phyloP scores from a whole-genome alignment of 2,888 invertebrate species.

The Pammene aurita region DNA sequence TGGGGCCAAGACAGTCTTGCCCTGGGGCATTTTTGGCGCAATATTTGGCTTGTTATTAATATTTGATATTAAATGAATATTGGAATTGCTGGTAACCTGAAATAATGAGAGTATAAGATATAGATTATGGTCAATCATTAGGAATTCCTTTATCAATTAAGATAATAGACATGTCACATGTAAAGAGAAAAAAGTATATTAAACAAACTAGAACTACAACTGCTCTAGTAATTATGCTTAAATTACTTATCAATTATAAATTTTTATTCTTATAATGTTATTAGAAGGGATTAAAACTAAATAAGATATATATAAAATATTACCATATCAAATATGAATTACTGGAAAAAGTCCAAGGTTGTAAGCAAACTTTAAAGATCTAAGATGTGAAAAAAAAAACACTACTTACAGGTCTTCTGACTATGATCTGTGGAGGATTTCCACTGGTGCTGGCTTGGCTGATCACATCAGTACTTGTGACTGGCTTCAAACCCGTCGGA shows the following conservation, averaged over 20 bases:
- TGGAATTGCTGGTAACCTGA: conserved; percentile 74
- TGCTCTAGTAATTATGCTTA: no score
- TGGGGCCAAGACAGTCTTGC: conserved; percentile 72
- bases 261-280: no score
- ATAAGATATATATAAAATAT: no score
- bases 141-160: no score
- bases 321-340: no score
- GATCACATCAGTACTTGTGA: conserved; percentile 75
- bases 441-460: conserved; percentile 78
- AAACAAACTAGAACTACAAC: no score
- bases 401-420: conserved; percentile 78
- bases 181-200: no score
- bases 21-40: conserved; percentile 69
- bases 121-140: neutral
- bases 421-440: conserved; percentile 79
- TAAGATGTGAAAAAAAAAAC: no score
- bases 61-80: conserved; percentile 76
- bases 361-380: no score
- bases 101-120: conserved; percentile 46
- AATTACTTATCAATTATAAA: no score
- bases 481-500: conserved; percentile 77
- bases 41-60: conserved; percentile 72
- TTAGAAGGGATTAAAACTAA: no score
- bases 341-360: neutral
- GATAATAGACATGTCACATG: no score